A percentile compares a stretch with the other conserved stretches of the same genome.
Evolutionary conservation across 2,888 invertebrate genomes (phyloP).

Genomic region (Drosophila mayaguana): DNA sequence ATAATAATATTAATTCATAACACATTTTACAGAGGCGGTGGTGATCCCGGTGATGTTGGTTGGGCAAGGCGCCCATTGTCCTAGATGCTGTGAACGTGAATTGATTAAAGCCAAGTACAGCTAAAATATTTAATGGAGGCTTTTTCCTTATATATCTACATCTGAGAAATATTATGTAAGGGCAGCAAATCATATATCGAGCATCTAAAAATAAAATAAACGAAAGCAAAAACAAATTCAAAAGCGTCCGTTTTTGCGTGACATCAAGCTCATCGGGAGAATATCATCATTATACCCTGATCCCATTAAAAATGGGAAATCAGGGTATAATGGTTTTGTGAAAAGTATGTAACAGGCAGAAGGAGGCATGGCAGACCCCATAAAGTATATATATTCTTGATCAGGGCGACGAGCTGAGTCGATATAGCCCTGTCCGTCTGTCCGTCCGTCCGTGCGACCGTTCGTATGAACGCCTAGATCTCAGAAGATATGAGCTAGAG

Average conservation of each 20-base stretch:
- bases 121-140: not conserved
- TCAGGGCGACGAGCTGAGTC: too few relatives aligned
- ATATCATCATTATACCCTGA: not conserved
- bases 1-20: too few relatives aligned
- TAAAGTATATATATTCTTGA: too few relatives aligned
- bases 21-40: slow-evolving; percentile 55
- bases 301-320: too few relatives aligned
- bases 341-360: too few relatives aligned
- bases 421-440: too few relatives aligned
- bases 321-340: too few relatives aligned
- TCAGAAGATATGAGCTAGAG: too few relatives aligned
- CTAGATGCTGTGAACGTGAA: slow-evolving; percentile 52
- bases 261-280: not conserved
- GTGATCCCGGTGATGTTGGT: slow-evolving; percentile 24
- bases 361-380: too few relatives aligned
- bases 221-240: slow-evolving; percentile 2
- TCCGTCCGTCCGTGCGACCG: too few relatives aligned
- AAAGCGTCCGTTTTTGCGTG: not conserved
- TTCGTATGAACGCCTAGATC: too few relatives aligned
- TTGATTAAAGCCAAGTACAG: slow-evolving; percentile 19
- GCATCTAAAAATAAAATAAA: slow-evolving; percentile 28
- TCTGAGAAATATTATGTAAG: slow-evolving; percentile 13
- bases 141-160: not conserved
- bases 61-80: slow-evolving; percentile 59
- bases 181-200: slow-evolving; percentile 6